Percentiles rank a stretch among this genome's conserved stretches.
Conservation (phyloP, 1,140 invertebrate genomes). For the Drosophila malerkotliana region DNA sequence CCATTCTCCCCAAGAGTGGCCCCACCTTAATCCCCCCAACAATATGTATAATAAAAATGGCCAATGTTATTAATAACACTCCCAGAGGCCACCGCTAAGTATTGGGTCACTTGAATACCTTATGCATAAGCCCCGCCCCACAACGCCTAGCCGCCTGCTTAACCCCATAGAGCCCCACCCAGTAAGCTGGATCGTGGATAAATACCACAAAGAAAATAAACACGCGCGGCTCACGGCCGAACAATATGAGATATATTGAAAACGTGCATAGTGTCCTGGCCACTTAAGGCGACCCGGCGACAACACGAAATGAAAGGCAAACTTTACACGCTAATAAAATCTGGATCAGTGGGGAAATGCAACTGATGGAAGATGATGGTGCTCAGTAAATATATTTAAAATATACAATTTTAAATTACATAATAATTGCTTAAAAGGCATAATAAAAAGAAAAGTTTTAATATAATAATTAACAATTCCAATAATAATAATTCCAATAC, state of each 20-base stretch:
- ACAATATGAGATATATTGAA: constrained; percentile 82
- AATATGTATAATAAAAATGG: constrained; percentile 69
- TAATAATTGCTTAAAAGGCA: neutral
- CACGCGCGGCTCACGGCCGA: constrained; percentile 74
- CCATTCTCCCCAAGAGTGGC: neutral
- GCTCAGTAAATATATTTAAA: neutral
- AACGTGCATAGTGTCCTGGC: constrained; percentile 66
- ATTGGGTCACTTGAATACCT: constrained; percentile 71
- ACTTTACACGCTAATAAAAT: constrained; percentile 77
- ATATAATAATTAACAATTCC: too few species aligned
- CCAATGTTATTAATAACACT: constrained; percentile 73
- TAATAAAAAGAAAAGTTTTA: neutral
- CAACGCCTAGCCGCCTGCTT: constrained; percentile 22
- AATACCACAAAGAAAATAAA: constrained; percentile 77
- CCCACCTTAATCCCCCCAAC: constrained; percentile 58
- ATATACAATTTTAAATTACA: neutral
- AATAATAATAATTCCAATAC: too few species aligned
- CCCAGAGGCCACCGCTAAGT: constrained; percentile 37
- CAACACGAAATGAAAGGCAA: constrained; percentile 67
- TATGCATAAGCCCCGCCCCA: constrained; percentile 61
- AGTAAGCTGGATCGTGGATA: constrained; percentile 46
- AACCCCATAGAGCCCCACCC: constrained; percentile 7
- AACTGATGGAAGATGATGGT: neutral
- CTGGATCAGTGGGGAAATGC: neutral
- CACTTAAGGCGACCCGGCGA: constrained; percentile 65